These are phyloP conservation scores for Myanophis thanlyinensis DNA, from an alignment of 2,113 vertebrate species.

Conservation along the genomic window DNA sequence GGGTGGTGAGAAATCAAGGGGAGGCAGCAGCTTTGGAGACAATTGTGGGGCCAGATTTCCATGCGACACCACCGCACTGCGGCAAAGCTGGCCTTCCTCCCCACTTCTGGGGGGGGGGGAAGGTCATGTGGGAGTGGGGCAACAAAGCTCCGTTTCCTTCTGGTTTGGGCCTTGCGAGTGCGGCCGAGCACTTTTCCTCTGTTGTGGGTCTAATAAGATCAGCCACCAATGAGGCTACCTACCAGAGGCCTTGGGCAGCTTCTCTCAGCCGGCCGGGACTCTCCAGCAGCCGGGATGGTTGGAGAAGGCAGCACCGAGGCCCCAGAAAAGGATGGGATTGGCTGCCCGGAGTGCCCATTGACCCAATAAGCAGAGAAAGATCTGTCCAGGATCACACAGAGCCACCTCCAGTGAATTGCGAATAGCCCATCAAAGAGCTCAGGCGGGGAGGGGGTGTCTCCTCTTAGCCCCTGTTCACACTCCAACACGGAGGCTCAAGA, in stretches of 20 bases:
- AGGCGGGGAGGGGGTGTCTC: background rate
- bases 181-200: background rate
- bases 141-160: background rate
- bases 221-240: background rate
- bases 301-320: background rate
- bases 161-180: background rate
- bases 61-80: background rate
- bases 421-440: background rate
- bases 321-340: background rate
- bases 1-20: background rate
- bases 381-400: background rate
- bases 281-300: background rate
- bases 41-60: background rate
- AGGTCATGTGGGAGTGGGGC: background rate
- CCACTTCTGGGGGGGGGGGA: background rate
- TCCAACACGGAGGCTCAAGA: background rate
- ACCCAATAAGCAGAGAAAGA: background rate
- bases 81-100: background rate
- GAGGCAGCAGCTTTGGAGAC: background rate
- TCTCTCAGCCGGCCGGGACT: background rate
- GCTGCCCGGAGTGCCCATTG: background rate
- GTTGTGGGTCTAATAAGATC: background rate
- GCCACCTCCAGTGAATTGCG: background rate
- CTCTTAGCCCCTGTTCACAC: background rate
- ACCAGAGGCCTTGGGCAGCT: background rate